Conservation (phyloP, 2,113 vertebrate species). For the Onychostoma macrolepis region DNA sequence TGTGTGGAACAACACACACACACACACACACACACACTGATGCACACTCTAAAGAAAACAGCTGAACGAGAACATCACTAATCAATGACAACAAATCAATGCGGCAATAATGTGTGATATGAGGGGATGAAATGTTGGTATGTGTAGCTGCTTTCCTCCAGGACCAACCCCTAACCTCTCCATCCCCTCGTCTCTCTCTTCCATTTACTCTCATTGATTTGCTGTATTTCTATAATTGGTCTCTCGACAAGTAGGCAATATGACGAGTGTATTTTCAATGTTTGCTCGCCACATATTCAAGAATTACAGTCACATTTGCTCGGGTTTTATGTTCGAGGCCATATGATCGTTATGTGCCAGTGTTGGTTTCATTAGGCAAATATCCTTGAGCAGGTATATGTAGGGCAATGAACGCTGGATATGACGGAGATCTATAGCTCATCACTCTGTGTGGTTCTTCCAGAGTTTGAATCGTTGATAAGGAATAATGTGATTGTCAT, state of each 20-base stretch:
- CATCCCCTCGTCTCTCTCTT: neutral
- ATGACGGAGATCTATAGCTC: conserved; percentile 35
- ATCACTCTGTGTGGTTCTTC: conserved; percentile 20
- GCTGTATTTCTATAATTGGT: conserved; percentile 54
- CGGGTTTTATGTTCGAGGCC: conserved; percentile 2
- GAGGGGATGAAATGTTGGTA: conserved; percentile 31
- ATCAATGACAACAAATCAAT: conserved; percentile 50
- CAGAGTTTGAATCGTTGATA: conserved; percentile 23
- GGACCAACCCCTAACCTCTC: conserved; percentile 20
- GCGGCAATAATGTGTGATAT: conserved; percentile 43
- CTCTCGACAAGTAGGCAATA: conserved; percentile 52
- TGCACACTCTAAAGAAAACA: neutral
- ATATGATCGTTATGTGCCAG: neutral
- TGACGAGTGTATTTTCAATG: conserved; percentile 38
- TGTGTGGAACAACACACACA: conserved; percentile 7
- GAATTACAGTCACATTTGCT: conserved; percentile 35
- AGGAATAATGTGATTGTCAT: conserved; percentile 46
- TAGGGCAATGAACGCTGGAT: conserved; percentile 30
- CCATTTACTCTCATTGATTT: conserved; percentile 51
- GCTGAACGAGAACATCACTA: conserved; percentile 16
- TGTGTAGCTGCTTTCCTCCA: neutral
- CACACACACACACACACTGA: conserved; percentile 18
- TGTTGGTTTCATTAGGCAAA: conserved; percentile 40
- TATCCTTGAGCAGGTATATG: conserved; percentile 35
- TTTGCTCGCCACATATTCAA: conserved; percentile 14